Conservation (phyloP, 2,888 invertebrate genomes). For the Rotaria sp. region DNA sequence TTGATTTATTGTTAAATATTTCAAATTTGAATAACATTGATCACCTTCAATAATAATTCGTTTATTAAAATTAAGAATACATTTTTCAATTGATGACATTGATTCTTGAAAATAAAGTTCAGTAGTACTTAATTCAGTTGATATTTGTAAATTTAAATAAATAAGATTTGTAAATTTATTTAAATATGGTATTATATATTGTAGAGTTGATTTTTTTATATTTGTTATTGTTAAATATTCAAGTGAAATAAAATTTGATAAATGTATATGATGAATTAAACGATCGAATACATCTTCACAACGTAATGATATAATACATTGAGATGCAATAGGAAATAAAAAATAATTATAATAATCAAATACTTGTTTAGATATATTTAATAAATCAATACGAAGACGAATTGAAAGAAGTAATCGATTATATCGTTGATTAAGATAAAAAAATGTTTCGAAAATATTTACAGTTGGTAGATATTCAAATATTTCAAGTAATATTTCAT, state of each 20-base stretch:
- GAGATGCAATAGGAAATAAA: neutral
- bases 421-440: neutral
- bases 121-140: neutral
- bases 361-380: neutral
- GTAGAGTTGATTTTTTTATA: neutral
- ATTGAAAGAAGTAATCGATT: neutral
- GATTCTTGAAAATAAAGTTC: neutral
- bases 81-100: neutral
- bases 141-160: neutral
- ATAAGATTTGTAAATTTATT: neutral
- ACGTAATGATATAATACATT: neutral
- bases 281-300: neutral
- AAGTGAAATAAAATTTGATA: neutral
- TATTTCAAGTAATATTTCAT: neutral
- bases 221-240: neutral
- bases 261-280: neutral
- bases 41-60: neutral
- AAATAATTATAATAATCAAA: neutral
- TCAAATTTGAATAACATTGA: neutral
- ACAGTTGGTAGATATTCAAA: neutral
- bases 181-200: neutral
- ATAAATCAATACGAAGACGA: neutral
- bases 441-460: neutral
- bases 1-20: too few species aligned
- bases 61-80: neutral